Evolutionary conservation across 2,113 vertebrate species (phyloP).

Genomic region (Syngnathus scovelli): DNA sequence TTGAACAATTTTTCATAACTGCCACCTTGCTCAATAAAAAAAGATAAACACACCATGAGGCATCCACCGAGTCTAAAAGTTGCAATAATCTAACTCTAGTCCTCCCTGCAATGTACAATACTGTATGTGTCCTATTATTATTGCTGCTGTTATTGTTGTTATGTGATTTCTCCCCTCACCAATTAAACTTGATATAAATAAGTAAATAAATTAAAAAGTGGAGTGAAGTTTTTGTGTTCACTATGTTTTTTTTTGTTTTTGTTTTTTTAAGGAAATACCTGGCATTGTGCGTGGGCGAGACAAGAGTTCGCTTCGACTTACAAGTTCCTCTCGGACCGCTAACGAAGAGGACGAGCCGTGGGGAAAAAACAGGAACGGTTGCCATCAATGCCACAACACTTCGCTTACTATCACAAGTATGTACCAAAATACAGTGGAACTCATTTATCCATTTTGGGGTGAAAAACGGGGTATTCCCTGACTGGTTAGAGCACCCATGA

Average conservation of each 20-base stretch:
- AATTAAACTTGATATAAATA: not conserved
- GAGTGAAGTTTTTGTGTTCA: not conserved
- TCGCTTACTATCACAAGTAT: conserved; percentile 85
- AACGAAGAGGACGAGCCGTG: conserved; percentile 36
- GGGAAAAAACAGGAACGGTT: conserved; percentile 51
- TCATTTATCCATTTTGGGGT: not conserved
- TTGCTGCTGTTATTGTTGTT: too few relatives aligned
- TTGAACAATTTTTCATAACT: too few relatives aligned
- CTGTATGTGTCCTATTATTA: not conserved
- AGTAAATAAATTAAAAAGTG: not conserved
- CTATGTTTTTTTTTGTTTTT: not conserved
- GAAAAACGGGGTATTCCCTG: too few relatives aligned
- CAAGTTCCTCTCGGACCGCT: conserved; percentile 67
- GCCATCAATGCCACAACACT: conserved; percentile 74
- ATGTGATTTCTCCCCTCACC: not conserved
- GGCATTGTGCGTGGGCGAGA: conserved; percentile 88
- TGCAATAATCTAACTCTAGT: not conserved
- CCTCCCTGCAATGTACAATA: not conserved
- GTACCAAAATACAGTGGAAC: not conserved
- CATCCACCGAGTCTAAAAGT: too few relatives aligned
- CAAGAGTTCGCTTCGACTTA: conserved; percentile 81
- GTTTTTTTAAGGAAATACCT: conserved; percentile 80
- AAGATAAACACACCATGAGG: too few relatives aligned
- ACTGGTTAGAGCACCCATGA: too few relatives aligned
- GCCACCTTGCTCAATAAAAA: too few relatives aligned